A percentile compares a stretch with the other conserved stretches of the same genome.
Conservation (phyloP, 64 coral and sea anemone species). For the Trachythela sp. region DNA sequence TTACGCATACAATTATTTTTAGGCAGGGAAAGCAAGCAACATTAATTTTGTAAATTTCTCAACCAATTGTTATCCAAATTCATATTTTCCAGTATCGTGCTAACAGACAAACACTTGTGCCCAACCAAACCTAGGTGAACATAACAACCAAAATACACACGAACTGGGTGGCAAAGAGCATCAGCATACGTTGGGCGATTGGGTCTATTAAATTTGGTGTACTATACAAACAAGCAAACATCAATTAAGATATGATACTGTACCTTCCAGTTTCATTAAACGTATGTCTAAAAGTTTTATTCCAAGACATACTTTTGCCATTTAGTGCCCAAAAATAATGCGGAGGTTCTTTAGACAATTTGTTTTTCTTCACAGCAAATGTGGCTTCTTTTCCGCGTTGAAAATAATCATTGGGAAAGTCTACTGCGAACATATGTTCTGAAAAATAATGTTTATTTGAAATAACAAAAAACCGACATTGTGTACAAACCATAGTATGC, state of each 20-base stretch:
- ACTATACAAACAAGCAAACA: too few species aligned
- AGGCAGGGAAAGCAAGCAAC: too few species aligned
- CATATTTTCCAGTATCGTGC: too few species aligned
- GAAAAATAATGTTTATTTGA: not conserved
- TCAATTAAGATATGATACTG: not conserved
- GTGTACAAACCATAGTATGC: not conserved
- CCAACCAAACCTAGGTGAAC: too few species aligned
- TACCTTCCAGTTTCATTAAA: not conserved
- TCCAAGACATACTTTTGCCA: not conserved
- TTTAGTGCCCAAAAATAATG: not conserved
- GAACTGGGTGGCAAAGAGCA: too few species aligned
- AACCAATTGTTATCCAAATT: too few species aligned
- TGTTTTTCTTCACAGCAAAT: not conserved
- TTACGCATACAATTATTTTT: too few species aligned
- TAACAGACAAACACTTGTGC: too few species aligned
- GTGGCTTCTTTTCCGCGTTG: not conserved
- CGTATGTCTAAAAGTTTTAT: not conserved
- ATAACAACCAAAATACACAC: too few species aligned
- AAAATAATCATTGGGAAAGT: not conserved
- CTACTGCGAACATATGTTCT: not conserved
- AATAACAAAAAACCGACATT: not conserved
- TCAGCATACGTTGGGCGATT: too few species aligned
- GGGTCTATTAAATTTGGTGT: too few species aligned
- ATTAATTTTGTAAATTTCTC: too few species aligned
- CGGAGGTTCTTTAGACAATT: not conserved